Percentiles rank a stretch among this genome's conserved stretches.
Conservation (phyloP, 2,113 vertebrate species). For the Sarotherodon lohbergeri region DNA sequence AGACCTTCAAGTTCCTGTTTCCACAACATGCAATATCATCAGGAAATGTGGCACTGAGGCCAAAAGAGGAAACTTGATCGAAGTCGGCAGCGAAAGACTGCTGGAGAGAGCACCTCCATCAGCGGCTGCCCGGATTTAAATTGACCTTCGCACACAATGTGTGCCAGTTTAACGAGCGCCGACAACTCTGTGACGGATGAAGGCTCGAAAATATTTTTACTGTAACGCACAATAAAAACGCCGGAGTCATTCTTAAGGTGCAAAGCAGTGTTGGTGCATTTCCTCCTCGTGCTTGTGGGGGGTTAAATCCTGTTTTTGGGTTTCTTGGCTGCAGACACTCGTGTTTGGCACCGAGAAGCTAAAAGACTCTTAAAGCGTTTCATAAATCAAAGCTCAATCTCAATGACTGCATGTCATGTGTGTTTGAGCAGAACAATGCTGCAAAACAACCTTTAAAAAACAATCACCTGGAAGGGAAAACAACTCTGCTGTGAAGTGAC, state of each 20-base stretch:
- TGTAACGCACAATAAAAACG: background rate
- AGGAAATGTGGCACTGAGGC: slow-evolving; percentile 46
- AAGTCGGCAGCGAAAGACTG: slow-evolving; percentile 17
- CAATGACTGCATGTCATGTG: background rate
- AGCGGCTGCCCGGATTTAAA: background rate
- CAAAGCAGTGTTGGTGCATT: background rate
- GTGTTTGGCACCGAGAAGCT: background rate
- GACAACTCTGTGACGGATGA: background rate
- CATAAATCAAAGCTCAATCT: background rate
- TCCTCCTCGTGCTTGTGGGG: background rate
- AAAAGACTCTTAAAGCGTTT: background rate
- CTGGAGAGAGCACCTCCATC: slow-evolving; percentile 6
- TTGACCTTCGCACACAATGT: background rate
- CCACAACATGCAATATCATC: slow-evolving; percentile 57
- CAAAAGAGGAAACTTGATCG: slow-evolving; percentile 54
- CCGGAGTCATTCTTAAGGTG: background rate
- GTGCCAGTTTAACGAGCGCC: background rate
- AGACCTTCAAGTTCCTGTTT: slow-evolving; percentile 57
- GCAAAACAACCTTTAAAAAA: background rate
- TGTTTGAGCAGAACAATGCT: slow-evolving; percentile 1
- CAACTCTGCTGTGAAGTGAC: background rate
- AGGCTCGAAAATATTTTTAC: background rate
- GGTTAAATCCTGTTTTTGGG: background rate
- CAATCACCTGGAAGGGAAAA: slow-evolving; percentile 11
- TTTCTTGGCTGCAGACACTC: background rate